Base-by-base conservation (phyloP, 2,888 invertebrate genomes). In the Phoenoteleia sp. region DNA sequence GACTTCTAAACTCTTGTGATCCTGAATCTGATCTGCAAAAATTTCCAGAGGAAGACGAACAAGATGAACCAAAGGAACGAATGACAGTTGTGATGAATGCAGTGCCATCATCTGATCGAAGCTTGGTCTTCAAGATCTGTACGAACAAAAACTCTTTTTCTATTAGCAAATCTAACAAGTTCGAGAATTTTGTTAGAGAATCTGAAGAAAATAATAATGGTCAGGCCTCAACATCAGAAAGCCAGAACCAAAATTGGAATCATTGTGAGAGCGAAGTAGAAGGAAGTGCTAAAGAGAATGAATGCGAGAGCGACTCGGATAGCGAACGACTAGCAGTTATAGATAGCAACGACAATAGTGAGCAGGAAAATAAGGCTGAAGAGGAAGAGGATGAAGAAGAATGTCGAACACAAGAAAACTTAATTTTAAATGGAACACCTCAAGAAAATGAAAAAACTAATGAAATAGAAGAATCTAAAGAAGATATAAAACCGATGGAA, bases 81-180 rank as follows among this genome's bases (percentile, higher is more conserved):
- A 93, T 60, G 2, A 71, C 77, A 5, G 86, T 71, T 1, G 90
- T 91, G 0, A 90, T 90, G 21, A 93, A 91, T 25, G 83, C 91
- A 6, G 89, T 91, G 25, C 88, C 92, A 58, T 81, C 90, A 4
- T 90, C 92, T 5, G 93, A 93, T 23, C 89, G 93, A 62, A 93
- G 93, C 85, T 88, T 93, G 81, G 91, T 94, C 17, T 93, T 93
- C 33, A 94, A 93, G 87, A 93, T 94, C 74, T 93, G 92, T 79
- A 92, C 93, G 47, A 94, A 93, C 71, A 92, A 91, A 71, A 93
- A 93, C 74, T 90, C 92, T 19, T 93, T 93, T 75, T 91, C 93
- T 5, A 91, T 93, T 2, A 88, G 89, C 6, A 87, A 87, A 0
- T 71, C 91, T 19, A 87, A 84, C 21, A 83, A 85, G 7, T 84